phyloP scores from a whole-genome alignment of 2,113 vertebrate genomes.

The Zonotrichia leucophrys region DNA sequence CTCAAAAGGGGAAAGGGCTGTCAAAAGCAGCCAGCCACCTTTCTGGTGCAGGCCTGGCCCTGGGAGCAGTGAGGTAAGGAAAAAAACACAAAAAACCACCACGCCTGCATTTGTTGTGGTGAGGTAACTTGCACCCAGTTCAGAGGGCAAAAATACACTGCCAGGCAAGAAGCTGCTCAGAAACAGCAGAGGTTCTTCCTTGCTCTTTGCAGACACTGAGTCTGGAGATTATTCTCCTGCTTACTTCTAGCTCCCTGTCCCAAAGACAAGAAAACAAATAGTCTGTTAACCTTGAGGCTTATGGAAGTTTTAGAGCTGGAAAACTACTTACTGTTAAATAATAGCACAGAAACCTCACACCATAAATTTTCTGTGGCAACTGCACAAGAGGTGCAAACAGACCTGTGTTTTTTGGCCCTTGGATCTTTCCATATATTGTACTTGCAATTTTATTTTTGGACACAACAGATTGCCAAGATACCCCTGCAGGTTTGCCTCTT shows the following conservation, averaged over 20 bases:
- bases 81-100: background rate
- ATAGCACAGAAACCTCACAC: background rate
- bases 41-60: background rate
- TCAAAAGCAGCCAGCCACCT: background rate
- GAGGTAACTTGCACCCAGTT: background rate
- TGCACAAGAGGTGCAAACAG: background rate
- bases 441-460: background rate
- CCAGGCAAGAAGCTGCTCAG: background rate
- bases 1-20: conserved; percentile 14
- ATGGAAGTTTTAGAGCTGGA: conserved; percentile 12
- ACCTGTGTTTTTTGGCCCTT: conserved; percentile 2
- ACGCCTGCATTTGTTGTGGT: background rate
- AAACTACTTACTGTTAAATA: conserved; percentile 28
- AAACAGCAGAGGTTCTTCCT: background rate
- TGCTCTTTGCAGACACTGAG: background rate
- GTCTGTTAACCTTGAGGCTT: background rate
- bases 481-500: background rate
- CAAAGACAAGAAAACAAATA: background rate
- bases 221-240: background rate
- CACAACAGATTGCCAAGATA: background rate
- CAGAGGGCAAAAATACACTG: background rate
- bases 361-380: background rate
- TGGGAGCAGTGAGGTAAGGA: background rate
- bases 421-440: background rate
- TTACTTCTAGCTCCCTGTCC: background rate